phyloP scores from a whole-genome alignment of 37 sponge, comb jelly and placozoan genomes.

The Beroe ovata region DNA sequence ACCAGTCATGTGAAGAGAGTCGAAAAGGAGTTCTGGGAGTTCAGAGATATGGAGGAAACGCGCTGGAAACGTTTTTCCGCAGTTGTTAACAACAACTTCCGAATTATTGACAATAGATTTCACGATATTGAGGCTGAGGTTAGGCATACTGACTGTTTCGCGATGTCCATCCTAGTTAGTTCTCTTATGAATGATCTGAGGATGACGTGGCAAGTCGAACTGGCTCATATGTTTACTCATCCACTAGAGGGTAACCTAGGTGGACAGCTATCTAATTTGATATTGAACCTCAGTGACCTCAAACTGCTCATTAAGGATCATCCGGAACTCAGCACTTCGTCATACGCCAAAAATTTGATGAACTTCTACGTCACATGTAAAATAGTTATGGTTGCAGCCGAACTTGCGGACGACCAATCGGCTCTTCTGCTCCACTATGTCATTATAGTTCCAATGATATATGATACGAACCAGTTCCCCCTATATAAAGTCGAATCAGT shows the following conservation, averaged over 20 bases:
- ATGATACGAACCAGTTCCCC: neutral
- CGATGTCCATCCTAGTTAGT: neutral
- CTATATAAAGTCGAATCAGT: neutral
- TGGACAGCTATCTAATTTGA: neutral
- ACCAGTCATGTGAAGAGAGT: neutral
- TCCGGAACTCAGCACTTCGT: neutral
- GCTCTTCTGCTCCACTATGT: neutral
- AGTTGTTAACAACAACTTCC: neutral
- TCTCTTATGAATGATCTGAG: neutral
- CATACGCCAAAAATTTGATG: neutral
- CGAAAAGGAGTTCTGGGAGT: neutral
- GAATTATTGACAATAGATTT: neutral
- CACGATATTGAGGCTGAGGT: neutral
- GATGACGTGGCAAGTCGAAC: neutral
- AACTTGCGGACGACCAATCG: neutral
- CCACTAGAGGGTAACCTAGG: neutral
- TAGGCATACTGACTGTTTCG: neutral
- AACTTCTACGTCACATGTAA: neutral
- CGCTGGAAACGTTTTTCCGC: neutral
- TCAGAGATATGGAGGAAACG: neutral
- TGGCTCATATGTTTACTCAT: neutral
- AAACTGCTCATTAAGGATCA: neutral
- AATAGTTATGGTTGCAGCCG: neutral
- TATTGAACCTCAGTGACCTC: neutral
- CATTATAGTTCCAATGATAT: neutral